Evolutionary conservation across 2,888 invertebrate species (phyloP).

Genomic region (Matsumyia berberina): DNA sequence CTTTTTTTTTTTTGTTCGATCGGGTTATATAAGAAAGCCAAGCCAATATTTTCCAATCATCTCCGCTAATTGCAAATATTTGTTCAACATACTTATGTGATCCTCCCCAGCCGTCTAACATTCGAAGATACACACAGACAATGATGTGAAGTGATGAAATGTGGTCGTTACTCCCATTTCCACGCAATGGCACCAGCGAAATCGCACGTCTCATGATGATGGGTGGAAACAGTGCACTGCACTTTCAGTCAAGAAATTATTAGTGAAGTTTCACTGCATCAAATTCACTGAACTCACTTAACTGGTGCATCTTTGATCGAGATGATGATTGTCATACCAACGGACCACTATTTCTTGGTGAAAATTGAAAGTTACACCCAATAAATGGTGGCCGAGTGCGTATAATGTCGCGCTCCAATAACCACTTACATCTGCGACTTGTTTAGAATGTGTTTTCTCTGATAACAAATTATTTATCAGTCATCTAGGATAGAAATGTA

Average conservation of each 20-base stretch:
- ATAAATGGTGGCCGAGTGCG: background rate
- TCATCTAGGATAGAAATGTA: constrained; percentile 39
- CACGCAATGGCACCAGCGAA: constrained; percentile 21
- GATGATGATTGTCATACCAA: constrained; percentile 5
- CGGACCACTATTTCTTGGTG: background rate
- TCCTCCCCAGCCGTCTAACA: background rate
- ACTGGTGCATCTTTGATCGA: constrained; percentile 39
- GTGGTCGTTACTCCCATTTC: constrained; percentile 56
- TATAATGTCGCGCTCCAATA: background rate
- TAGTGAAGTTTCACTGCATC: constrained; percentile 36
- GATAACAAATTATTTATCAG: background rate
- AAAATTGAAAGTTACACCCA: constrained; percentile 36
- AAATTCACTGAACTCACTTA: constrained; percentile 23
- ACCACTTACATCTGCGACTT: constrained; percentile 6
- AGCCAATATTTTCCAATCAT: constrained; percentile 32
- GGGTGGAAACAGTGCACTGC: constrained; percentile 29
- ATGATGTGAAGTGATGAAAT: constrained; percentile 23
- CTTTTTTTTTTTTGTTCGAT: background rate
- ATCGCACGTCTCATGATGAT: constrained; percentile 25
- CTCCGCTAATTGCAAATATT: constrained; percentile 30
- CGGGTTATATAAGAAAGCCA: constrained; percentile 57
- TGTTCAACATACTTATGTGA: constrained; percentile 39
- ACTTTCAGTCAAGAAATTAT: constrained; percentile 25
- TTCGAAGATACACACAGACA: no score
- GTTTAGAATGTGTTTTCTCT: background rate